Evolutionary conservation across 2,797 vertebrate genomes (phyloP).

Genomic region (Poeciliopsis paucimaculata): DNA sequence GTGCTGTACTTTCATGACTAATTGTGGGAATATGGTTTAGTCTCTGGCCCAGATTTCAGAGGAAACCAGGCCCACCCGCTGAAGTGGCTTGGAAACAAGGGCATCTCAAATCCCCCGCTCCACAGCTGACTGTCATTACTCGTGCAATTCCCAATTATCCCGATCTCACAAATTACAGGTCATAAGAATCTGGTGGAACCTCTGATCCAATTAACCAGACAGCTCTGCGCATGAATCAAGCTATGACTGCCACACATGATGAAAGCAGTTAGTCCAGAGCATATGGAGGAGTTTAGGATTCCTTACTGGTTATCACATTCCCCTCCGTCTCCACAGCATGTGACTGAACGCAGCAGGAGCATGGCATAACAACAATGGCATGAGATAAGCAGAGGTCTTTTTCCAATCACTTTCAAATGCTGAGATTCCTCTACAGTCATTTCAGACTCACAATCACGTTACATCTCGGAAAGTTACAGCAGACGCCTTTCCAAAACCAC

Average conservation of each 20-base stretch:
- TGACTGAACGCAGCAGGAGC: background rate
- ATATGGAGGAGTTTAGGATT: conserved; percentile 47
- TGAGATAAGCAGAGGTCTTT: background rate
- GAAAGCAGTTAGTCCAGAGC: conserved; percentile 31
- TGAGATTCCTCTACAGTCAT: background rate
- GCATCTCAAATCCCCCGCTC: background rate
- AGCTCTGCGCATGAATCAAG: conserved; percentile 21
- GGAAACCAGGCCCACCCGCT: background rate
- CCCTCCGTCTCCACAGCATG: background rate
- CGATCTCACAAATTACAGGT: conserved; percentile 33
- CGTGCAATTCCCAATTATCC: conserved; percentile 36
- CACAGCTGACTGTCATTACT: conserved; percentile 57
- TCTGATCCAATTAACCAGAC: conserved; percentile 45
- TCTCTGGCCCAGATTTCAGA: conserved; percentile 27
- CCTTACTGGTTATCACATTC: conserved; percentile 5
- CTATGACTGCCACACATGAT: conserved; percentile 29
- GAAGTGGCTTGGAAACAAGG: background rate
- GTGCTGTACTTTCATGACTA: conserved; percentile 7
- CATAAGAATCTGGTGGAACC: conserved; percentile 29
- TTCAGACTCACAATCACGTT: background rate
- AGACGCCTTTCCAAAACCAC: background rate
- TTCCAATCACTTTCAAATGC: background rate
- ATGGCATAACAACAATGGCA: background rate
- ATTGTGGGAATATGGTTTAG: conserved; percentile 28
- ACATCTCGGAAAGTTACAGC: background rate